phyloP scores from a whole-genome alignment of 2,888 invertebrate species.

The Arge pagana region DNA sequence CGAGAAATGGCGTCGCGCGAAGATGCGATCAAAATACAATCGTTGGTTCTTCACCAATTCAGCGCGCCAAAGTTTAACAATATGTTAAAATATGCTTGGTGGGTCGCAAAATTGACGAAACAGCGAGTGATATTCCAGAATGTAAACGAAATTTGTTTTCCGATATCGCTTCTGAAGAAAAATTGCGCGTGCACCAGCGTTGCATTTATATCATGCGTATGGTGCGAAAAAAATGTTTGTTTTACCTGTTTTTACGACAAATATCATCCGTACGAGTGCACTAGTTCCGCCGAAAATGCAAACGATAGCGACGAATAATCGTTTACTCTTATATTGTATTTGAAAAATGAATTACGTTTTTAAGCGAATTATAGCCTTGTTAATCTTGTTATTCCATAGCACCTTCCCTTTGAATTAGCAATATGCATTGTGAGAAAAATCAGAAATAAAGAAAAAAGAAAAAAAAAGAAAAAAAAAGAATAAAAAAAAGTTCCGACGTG shows the following conservation, averaged over 20 bases:
- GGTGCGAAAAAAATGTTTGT: conserved; percentile 3
- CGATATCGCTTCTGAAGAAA: conserved; percentile 2
- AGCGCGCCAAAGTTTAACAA: conserved; percentile 28
- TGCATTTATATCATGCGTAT: conserved; percentile 4
- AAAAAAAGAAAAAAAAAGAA: too few relatives aligned
- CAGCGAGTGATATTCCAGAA: conserved; percentile 28
- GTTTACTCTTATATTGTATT: too few relatives aligned
- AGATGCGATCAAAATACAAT: conserved; percentile 35
- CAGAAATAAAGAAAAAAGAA: too few relatives aligned
- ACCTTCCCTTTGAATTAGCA: too few relatives aligned
- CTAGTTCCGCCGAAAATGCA: too few relatives aligned
- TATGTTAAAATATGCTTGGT: conserved; percentile 33
- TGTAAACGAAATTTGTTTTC: conserved; percentile 31
- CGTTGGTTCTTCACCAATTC: conserved; percentile 31
- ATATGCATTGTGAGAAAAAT: too few relatives aligned
- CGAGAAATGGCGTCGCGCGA: conserved; percentile 29
- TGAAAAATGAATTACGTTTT: too few relatives aligned
- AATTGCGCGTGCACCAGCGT: conserved; percentile 1
- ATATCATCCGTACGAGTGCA: neutral
- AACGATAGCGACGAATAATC: too few relatives aligned
- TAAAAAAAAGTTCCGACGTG: too few relatives aligned
- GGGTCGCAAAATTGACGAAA: conserved; percentile 24
- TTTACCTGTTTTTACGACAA: conserved; percentile 1
- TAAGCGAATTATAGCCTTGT: too few relatives aligned
- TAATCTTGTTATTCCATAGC: too few relatives aligned